A percentile compares a stretch with the other conserved stretches of the same genome.
Evolutionary conservation across 2,888 invertebrate species (phyloP).

Genomic region (Clivina fossor): DNA sequence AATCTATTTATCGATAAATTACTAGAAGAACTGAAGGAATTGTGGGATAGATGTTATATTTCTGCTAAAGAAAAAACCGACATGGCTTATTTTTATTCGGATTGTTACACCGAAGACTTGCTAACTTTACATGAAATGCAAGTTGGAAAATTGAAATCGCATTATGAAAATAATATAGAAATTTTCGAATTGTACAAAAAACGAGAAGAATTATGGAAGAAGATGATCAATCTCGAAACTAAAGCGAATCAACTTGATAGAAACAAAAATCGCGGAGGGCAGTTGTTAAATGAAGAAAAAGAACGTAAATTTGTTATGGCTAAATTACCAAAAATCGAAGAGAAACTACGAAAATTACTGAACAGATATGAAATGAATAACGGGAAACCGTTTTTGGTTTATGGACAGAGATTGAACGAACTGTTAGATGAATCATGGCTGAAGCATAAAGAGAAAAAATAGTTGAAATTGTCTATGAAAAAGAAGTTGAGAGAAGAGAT

Average conservation of each 20-base stretch:
- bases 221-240: slow-evolving; percentile 74
- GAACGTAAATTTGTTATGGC: slow-evolving; percentile 76
- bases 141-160: slow-evolving; percentile 66
- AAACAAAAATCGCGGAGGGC: slow-evolving; percentile 85
- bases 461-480: slow-evolving; percentile 58
- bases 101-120: slow-evolving; percentile 77
- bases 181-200: too few relatives aligned
- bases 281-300: slow-evolving; percentile 81
- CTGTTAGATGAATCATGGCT: slow-evolving; percentile 65
- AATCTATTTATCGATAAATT: slow-evolving; percentile 67
- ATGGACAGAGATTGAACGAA: slow-evolving; percentile 64
- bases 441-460: slow-evolving; percentile 60
- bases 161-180: slow-evolving; percentile 66
- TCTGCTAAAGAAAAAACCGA: slow-evolving; percentile 61
- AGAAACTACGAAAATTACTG: slow-evolving; percentile 61
- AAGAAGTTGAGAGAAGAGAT: slow-evolving; percentile 51
- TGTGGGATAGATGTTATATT: slow-evolving; percentile 80
- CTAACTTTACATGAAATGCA: slow-evolving; percentile 78
- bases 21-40: slow-evolving; percentile 67
- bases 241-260: slow-evolving; percentile 78
- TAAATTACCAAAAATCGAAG: slow-evolving; percentile 74
- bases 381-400: slow-evolving; percentile 61
- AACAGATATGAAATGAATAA: slow-evolving; percentile 58
- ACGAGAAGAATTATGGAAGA: slow-evolving; percentile 70
- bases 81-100: slow-evolving; percentile 66